Evolutionary conservation across 2,888 invertebrate species (phyloP), one percentile per base, ranked within the genome.

Genomic region (Dryobota labecula): DNA sequence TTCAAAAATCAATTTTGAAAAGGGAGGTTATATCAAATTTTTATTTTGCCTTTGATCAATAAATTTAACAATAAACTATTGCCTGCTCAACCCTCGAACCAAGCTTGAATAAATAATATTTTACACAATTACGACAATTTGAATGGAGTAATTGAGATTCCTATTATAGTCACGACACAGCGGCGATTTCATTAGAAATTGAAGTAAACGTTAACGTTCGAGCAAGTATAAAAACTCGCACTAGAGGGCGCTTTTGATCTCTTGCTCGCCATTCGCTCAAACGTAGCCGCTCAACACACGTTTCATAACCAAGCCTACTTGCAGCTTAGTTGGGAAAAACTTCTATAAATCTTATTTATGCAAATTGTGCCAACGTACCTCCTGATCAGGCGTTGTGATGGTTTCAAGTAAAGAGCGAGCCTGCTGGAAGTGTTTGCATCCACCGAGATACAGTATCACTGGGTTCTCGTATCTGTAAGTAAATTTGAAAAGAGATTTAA

Each of bases 341-440:
- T 30, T 43, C 2, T 20, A 38, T 30, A 0, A n/a, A 43, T 43
- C 5, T 7, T 27, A 20, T 27, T 27, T 41, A 47, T 13, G 8
- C 0, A 24, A 8, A 27, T 30, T 43, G 0, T 13, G 1, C 27
- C 5, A 27, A 62, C 88, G 92, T 91, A 98, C 98, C 96, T 98
- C 98, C 88, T 98, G 98, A 88, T 98, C 98, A 18, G 98, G 97
- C 74, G 97, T 97, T 36, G 97, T 97, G 74, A 99, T 97, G 63
- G 97, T 97, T 94, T 99, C 99, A 72, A 99, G 95, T 77, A 98
- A 96, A 84, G 97, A 97, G 76, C 98, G 97, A 4, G 99, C 99
- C 92, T 98, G 98, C 91, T 98, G 98, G 91, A 99, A 99, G 92
- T 98, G 98, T 93, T 99, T 98, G 88, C 98, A 98, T 0, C 99